Conservation (phyloP, 2,113 vertebrate species). For the Oryzias javanicus region DNA sequence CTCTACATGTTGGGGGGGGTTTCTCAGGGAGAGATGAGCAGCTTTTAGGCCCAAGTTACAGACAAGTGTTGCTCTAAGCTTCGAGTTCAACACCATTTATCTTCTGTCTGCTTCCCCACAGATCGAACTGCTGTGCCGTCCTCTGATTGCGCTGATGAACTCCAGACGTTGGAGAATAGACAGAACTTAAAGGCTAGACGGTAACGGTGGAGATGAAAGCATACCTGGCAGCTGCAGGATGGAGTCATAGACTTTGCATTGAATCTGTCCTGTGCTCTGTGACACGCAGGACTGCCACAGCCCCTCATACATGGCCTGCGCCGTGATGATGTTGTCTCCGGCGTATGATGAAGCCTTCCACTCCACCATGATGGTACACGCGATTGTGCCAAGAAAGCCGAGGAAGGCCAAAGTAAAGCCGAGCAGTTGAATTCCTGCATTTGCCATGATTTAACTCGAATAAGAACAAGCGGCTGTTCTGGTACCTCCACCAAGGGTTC, state of each 20-base stretch:
- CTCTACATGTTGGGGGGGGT: conserved; percentile 38
- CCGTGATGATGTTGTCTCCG: conserved; percentile 91
- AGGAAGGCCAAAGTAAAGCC: conserved; percentile 86
- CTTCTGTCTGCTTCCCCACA: too few species aligned
- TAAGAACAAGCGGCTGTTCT: too few species aligned
- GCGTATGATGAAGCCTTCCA: conserved; percentile 92
- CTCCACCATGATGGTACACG: conserved; percentile 86
- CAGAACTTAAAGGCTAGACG: neutral
- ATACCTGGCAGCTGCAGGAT: conserved; percentile 86
- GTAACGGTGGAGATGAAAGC: neutral
- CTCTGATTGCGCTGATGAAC: neutral
- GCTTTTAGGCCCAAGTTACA: too few species aligned
- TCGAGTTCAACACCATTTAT: too few species aligned
- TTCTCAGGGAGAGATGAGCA: too few species aligned
- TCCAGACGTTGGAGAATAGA: neutral
- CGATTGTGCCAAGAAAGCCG: conserved; percentile 85
- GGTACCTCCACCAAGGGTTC: too few species aligned
- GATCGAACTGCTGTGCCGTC: too few species aligned
- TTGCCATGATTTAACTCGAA: conserved; percentile 77
- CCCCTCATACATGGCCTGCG: conserved; percentile 90
- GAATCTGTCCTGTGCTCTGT: conserved; percentile 93
- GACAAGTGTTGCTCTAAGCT: too few species aligned
- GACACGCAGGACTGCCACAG: conserved; percentile 92
- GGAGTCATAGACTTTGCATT: conserved; percentile 93
- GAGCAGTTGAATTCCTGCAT: conserved; percentile 86